Evolutionary conservation across 1,140 invertebrate genomes (phyloP).

Genomic region (Apis cerana): DNA sequence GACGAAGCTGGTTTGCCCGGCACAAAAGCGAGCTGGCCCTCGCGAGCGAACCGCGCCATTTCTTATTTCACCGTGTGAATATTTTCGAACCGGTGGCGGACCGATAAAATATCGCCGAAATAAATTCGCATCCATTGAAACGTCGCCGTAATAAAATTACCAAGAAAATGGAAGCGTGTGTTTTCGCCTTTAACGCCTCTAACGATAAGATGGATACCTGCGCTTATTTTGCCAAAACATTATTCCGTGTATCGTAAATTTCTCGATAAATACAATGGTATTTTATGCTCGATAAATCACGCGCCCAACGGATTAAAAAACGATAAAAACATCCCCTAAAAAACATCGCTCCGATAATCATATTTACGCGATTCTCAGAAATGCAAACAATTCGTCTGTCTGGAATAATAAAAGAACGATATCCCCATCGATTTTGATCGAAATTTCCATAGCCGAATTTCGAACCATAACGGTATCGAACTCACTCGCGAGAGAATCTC

Average conservation of each 20-base stretch:
- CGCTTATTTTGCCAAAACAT: too few relatives aligned
- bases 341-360: too few relatives aligned
- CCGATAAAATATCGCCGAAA: conserved; percentile 1
- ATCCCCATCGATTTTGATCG: too few relatives aligned
- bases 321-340: not conserved
- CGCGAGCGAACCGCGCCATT: not conserved
- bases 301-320: too few relatives aligned
- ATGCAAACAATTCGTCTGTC: too few relatives aligned
- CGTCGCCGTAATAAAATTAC: conserved; percentile 2
- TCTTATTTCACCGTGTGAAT: conserved; percentile 38
- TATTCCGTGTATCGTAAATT: too few relatives aligned
- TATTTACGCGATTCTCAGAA: too few relatives aligned
- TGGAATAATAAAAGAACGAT: too few relatives aligned
- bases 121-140: conserved; percentile 28
- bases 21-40: not conserved
- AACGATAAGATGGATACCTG: not conserved
- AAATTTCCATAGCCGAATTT: too few relatives aligned
- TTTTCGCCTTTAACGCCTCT: conserved; percentile 1
- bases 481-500: too few relatives aligned
- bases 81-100: conserved; percentile 1
- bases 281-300: not conserved
- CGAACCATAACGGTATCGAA: too few relatives aligned
- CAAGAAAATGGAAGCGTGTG: conserved; percentile 3
- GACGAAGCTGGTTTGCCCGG: not conserved
- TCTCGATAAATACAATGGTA: not conserved